Percentiles rank a stretch among this genome's conserved stretches.
phyloP scores from a whole-genome alignment of 2,888 invertebrate genomes.

The Melikaiella ostensackeni region DNA sequence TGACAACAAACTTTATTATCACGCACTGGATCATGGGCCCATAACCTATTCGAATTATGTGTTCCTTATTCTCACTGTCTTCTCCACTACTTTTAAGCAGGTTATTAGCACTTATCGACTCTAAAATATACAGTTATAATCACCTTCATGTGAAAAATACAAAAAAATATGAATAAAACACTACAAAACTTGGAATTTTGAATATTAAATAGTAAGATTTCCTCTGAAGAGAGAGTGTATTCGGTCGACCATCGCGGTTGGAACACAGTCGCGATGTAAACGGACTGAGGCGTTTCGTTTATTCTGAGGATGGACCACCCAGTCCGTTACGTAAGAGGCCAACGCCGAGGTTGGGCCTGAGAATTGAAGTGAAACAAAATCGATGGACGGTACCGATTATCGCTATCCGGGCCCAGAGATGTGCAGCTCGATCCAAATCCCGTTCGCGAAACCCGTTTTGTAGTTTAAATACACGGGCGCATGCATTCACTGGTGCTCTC shows the following conservation, averaged over 20 bases:
- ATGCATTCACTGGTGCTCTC: slow-evolving; percentile 48
- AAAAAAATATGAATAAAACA: background rate
- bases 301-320: slow-evolving; percentile 62
- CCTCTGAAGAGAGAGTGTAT: background rate
- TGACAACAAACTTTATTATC: no score
- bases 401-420: slow-evolving; percentile 51
- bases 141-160: background rate
- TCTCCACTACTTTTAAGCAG: no score
- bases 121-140: background rate
- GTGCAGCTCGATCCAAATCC: slow-evolving; percentile 60
- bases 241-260: slow-evolving; percentile 34
- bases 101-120: background rate
- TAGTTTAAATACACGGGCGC: slow-evolving; percentile 49
- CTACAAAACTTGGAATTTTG: background rate
- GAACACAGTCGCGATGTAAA: slow-evolving; percentile 41
- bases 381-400: slow-evolving; percentile 63
- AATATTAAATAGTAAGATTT: background rate
- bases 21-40: no score
- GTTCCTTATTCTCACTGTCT: no score
- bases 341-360: slow-evolving; percentile 53
- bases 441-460: slow-evolving; percentile 67
- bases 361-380: slow-evolving; percentile 58
- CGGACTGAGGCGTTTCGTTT: slow-evolving; percentile 58
- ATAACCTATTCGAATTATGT: no score
- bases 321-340: slow-evolving; percentile 65